phyloP scores from a whole-genome alignment of 2,797 vertebrate species.

The Myiotriccus ornatus region DNA sequence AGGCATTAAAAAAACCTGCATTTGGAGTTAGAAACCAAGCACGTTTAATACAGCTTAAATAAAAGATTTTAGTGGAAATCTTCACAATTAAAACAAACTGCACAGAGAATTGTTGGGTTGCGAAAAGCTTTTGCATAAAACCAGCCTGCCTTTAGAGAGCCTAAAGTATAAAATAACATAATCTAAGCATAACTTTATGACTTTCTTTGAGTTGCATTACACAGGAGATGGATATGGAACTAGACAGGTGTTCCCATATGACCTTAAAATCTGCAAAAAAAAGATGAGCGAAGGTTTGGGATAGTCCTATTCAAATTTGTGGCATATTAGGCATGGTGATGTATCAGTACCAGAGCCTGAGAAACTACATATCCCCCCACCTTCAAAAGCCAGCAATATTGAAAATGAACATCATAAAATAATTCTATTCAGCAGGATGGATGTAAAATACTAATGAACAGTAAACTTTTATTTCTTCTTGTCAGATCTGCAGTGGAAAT shows the following conservation, averaged over 20 bases:
- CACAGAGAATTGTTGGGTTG: background rate
- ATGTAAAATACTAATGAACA: background rate
- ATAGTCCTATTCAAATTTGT: background rate
- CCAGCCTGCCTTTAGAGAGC: background rate
- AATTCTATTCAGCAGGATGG: background rate
- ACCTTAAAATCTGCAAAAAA: background rate
- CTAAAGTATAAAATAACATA: background rate
- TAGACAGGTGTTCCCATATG: background rate
- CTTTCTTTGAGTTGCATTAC: background rate
- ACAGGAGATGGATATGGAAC: background rate
- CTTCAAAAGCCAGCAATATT: background rate
- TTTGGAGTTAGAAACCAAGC: background rate
- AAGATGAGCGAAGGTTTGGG: background rate
- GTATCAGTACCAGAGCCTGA: background rate
- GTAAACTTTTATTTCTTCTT: background rate
- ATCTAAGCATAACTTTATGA: background rate
- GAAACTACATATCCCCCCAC: background rate
- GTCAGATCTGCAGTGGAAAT: slow-evolving; percentile 94
- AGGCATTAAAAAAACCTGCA: background rate
- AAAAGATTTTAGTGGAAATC: background rate
- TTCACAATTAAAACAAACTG: background rate
- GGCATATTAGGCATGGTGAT: background rate
- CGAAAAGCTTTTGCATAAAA: background rate
- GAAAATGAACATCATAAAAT: background rate
- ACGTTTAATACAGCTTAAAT: background rate